A percentile compares a stretch with the other conserved stretches of the same genome.
phyloP scores from a whole-genome alignment of 1,140 invertebrate genomes.

The Macrocentrus cingulum region DNA sequence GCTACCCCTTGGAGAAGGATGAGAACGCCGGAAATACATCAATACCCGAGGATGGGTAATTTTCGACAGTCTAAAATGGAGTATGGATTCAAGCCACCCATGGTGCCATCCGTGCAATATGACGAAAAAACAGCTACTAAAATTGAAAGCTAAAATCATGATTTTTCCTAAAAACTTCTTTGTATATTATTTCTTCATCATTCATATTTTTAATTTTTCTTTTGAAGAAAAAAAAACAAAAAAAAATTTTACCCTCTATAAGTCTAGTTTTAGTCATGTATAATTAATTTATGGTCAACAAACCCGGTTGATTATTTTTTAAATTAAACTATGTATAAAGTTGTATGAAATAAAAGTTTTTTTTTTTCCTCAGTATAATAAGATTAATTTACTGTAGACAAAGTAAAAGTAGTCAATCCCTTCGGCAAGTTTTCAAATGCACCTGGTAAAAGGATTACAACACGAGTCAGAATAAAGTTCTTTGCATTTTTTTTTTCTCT shows the following conservation, averaged over 20 bases:
- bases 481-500: no score
- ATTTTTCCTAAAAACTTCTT: neutral
- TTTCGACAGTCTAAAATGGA: constrained; percentile 72
- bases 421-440: constrained; percentile 14
- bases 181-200: neutral
- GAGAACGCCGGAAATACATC: constrained; percentile 41
- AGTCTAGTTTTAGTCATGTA: no score
- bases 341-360: no score
- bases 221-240: no score
- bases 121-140: constrained; percentile 63
- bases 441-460: constrained; percentile 23
- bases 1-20: constrained; percentile 38
- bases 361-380: no score
- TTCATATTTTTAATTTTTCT: neutral
- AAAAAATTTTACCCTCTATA: no score
- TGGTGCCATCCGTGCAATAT: constrained; percentile 78
- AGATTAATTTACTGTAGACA: neutral
- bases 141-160: constrained; percentile 42
- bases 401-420: constrained; percentile 22
- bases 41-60: constrained; percentile 56
- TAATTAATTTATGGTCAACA: no score
- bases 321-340: neutral
- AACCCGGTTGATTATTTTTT: no score
- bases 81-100: constrained; percentile 78
- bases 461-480: constrained; percentile 21